phyloP scores from a whole-genome alignment of 2,797 vertebrate species.

The Artibeus jamaicensis region DNA sequence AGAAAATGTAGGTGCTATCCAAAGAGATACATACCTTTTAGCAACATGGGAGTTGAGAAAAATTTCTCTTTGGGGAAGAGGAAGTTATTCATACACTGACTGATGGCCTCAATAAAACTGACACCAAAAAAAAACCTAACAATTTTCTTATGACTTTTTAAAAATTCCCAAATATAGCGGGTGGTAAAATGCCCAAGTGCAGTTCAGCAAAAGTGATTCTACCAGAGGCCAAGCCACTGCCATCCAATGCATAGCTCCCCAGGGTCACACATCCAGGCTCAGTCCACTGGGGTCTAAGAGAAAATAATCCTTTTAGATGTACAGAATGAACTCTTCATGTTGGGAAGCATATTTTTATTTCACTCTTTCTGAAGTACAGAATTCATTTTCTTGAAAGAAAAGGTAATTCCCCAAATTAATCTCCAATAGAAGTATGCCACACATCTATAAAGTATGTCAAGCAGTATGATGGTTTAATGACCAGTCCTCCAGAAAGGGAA shows the following conservation, averaged over 20 bases:
- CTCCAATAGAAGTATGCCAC: background rate
- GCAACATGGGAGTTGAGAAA: background rate
- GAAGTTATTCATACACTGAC: background rate
- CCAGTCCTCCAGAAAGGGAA: background rate
- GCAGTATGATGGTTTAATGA: background rate
- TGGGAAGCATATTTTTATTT: background rate
- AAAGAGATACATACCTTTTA: background rate
- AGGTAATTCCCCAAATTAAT: conserved; percentile 31
- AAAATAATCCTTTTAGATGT: background rate
- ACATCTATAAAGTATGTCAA: background rate
- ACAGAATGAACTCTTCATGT: background rate
- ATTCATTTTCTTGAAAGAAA: background rate
- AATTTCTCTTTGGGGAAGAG: background rate
- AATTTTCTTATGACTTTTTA: background rate
- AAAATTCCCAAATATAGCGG: background rate
- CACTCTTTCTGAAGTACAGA: background rate
- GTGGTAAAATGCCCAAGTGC: background rate
- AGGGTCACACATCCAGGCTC: background rate
- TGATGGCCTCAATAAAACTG: background rate
- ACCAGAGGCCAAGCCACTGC: background rate
- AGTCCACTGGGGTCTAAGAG: background rate
- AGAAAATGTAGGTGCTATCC: background rate
- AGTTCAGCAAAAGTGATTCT: background rate
- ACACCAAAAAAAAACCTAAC: background rate
- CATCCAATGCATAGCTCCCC: background rate